Conservation (phyloP, 2,113 vertebrate species). For the Heterochromis multidens region DNA sequence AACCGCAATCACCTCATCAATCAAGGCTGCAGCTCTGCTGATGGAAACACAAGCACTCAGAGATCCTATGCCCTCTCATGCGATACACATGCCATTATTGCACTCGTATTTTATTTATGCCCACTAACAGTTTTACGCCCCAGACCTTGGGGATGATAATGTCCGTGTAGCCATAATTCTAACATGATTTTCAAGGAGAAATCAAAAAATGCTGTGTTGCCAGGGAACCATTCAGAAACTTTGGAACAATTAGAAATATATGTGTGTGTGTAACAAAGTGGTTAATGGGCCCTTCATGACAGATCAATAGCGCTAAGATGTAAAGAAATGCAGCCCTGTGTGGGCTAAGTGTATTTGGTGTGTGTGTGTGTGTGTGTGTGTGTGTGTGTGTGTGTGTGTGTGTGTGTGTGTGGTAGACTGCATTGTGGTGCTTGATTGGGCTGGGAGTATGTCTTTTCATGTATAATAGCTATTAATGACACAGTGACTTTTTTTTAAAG, state of each 20-base stretch:
- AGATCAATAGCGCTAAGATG: conserved; percentile 38
- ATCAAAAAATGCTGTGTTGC: conserved; percentile 8
- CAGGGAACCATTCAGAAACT: conserved; percentile 14
- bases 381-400: background rate
- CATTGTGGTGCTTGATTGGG: background rate
- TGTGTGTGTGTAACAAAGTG: conserved; percentile 10
- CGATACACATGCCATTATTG: conserved; percentile 58
- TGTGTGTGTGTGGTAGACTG: background rate
- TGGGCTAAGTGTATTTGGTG: background rate
- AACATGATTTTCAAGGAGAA: conserved; percentile 48
- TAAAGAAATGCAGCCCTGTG: conserved; percentile 1
- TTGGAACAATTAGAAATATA: conserved; percentile 7
- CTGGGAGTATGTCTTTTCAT: background rate
- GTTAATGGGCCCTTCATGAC: conserved; percentile 31
- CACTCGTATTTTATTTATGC: conserved; percentile 62
- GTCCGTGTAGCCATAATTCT: conserved; percentile 55
- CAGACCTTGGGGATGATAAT: conserved; percentile 61
- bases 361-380: background rate
- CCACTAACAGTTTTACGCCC: conserved; percentile 55
- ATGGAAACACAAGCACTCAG: conserved; percentile 65
- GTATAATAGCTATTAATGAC: background rate
- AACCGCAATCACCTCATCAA: conserved; percentile 63
- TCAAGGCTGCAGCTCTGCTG: conserved; percentile 63
- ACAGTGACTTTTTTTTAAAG: background rate
- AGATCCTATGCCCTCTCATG: conserved; percentile 55